Base-by-base conservation (phyloP, 2,797 vertebrate genomes). In the Enteromius radiatus region DNA sequence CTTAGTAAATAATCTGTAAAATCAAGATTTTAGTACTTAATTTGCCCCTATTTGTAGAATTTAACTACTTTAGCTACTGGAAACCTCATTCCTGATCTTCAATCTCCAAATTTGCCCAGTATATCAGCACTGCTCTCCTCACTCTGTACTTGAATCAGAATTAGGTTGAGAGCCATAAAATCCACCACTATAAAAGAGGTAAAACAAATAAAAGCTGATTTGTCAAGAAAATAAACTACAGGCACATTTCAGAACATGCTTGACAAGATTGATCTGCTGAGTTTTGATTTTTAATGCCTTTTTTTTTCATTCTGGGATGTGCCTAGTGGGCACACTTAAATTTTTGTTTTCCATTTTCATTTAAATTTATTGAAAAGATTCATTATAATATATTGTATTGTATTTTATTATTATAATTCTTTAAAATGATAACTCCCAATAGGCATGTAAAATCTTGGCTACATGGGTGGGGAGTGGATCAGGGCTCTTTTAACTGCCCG, bases 1-100 rank as follows among this genome's bases (percentile, higher is more conserved):
- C 43, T 12, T 41, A 41, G 38, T 41, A 43, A 91, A 91, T 85
- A 89, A 90, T 90, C 84, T 89, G 83, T 87, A 84, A 90, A 90
- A 86, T 93, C 90, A 90, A 88, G 84, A 88, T 89, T 90, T 89
- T 90, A 88, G 88, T 84, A 87, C 85, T 86, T 47, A 85, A 85
- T 81, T 85, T 83, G 82, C 87, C 73, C 80, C 89, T 84, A 79
- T 41, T 80, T 91, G 90, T 87, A 88, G 90, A 88, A 92, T 91
- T 91, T 91, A 85, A 90, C 88, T 87, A 91, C 84, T 88, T 88
- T 88, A 89, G 84, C 91, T 80, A 85, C 84, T 88, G 45, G 64
- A 89, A 90, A 92, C 91, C 87, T 17, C 79, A 92, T 92, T 89
- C 88, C 85, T 49, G 84, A 82, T 88, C 88, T 83, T 82, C 80